Conservation (phyloP, 1,140 invertebrate genomes). For the Subanguina moxae region DNA sequence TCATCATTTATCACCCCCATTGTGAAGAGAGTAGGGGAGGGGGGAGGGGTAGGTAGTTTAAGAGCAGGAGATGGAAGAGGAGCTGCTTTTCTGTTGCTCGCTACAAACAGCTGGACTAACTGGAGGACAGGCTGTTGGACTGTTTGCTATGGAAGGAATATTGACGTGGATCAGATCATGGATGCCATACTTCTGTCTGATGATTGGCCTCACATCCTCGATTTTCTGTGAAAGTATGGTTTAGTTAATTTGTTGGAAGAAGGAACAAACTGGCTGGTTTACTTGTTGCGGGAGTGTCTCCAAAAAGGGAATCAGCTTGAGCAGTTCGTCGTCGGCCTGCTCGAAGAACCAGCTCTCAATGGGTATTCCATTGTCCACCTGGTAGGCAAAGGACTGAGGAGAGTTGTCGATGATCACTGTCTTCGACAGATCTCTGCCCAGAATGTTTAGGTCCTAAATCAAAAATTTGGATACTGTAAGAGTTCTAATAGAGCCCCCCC, state of each 20-base stretch:
- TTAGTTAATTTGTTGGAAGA: background rate
- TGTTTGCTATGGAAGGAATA: background rate
- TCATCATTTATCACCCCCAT: too few relatives aligned
- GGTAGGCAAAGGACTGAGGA: slow-evolving; percentile 84
- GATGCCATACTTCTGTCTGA: slow-evolving; percentile 37
- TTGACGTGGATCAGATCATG: slow-evolving; percentile 24
- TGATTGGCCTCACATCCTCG: slow-evolving; percentile 29
- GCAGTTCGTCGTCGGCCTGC: slow-evolving; percentile 79
- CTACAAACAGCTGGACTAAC: too few relatives aligned
- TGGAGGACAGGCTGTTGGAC: too few relatives aligned
- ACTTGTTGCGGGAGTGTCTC: slow-evolving; percentile 68
- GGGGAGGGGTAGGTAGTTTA: too few relatives aligned
- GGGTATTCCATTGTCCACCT: slow-evolving; percentile 90
- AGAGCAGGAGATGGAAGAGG: too few relatives aligned
- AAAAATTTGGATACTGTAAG: too few relatives aligned
- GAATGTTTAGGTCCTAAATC: slow-evolving; percentile 71
- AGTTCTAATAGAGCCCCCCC: too few relatives aligned
- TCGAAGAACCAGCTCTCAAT: slow-evolving; percentile 96
- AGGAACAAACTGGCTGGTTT: slow-evolving; percentile 7
- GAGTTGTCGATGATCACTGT: slow-evolving; percentile 89
- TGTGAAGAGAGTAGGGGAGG: too few relatives aligned
- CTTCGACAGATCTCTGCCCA: slow-evolving; percentile 83
- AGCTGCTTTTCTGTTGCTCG: too few relatives aligned
- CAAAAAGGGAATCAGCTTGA: slow-evolving; percentile 87
- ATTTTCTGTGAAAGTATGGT: slow-evolving; percentile 6